Evolutionary conservation across 2,888 invertebrate species (phyloP).

Genomic region (Lycophotia porphyrea): DNA sequence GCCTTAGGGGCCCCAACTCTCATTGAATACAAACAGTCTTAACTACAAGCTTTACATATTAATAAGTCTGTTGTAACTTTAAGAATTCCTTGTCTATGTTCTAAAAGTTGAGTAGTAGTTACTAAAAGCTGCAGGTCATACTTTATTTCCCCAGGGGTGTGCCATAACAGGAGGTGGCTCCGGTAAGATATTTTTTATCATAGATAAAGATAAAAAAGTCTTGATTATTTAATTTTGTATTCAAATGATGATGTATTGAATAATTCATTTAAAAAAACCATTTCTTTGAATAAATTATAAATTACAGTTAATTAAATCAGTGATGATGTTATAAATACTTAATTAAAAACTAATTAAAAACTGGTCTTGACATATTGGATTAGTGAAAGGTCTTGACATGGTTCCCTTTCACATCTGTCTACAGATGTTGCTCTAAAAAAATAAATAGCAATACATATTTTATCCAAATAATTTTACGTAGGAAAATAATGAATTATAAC

Average conservation of each 20-base stretch:
- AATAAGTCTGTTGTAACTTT: constrained; percentile 30
- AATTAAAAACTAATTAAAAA: background rate
- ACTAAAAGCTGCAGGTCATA: background rate
- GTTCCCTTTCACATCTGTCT: constrained; percentile 23
- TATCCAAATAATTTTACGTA: background rate
- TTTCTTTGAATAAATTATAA: background rate
- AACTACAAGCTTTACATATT: constrained; percentile 44
- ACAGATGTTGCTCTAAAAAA: constrained; percentile 7
- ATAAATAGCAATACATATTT: background rate
- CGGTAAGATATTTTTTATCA: background rate
- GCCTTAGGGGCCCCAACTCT: background rate
- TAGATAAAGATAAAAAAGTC: background rate
- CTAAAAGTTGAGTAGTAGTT: background rate
- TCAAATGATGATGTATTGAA: background rate
- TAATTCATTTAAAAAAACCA: too few relatives aligned
- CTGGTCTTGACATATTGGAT: constrained; percentile 19
- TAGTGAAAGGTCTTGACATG: constrained; percentile 50
- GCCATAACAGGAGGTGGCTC: background rate
- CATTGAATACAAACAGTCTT: constrained; percentile 47
- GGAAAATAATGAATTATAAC: constrained; percentile 5
- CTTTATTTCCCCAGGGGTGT: background rate
- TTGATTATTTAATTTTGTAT: background rate
- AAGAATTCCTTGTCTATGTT: background rate
- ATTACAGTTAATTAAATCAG: background rate
- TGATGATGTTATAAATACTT: too few relatives aligned